Conservation (phyloP, 2,797 vertebrate genomes). For the Lacerta agilis region DNA sequence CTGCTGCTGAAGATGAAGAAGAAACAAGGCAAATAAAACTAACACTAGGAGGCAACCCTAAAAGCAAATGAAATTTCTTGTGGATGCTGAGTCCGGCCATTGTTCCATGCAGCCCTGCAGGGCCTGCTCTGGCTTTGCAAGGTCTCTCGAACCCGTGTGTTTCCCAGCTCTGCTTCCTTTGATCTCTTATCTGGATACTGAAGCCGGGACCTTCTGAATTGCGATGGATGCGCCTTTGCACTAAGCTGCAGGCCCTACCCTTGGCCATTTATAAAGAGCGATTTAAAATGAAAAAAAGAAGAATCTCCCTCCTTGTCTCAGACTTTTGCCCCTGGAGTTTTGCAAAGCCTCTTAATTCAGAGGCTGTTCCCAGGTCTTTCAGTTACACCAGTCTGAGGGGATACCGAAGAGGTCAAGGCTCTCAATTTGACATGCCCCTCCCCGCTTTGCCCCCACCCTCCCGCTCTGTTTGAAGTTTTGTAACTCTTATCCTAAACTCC, state of each 20-base stretch:
- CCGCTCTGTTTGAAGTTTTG: neutral
- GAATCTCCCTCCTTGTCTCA: neutral
- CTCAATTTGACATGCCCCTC: neutral
- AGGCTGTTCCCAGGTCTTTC: conserved; percentile 29
- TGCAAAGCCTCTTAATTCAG: conserved; percentile 22
- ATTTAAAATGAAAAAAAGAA: neutral
- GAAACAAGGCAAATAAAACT: neutral
- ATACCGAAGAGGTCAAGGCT: neutral
- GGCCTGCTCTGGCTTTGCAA: neutral
- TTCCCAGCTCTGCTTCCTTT: neutral
- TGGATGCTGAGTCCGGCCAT: neutral
- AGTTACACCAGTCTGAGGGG: neutral
- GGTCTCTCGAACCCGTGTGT: neutral
- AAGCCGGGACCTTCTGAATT: neutral
- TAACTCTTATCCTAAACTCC: neutral
- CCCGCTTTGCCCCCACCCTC: neutral
- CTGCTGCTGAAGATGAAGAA: neutral
- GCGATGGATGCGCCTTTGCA: neutral
- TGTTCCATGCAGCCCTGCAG: neutral
- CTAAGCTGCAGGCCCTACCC: neutral
- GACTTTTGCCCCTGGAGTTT: neutral
- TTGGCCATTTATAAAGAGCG: neutral
- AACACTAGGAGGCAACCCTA: no score
- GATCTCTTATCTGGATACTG: neutral
- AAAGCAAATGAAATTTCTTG: no score